These are phyloP conservation scores for Malacoraja senta DNA, from an alignment of 2,797 vertebrate genomes.

Conservation along the genomic window DNA sequence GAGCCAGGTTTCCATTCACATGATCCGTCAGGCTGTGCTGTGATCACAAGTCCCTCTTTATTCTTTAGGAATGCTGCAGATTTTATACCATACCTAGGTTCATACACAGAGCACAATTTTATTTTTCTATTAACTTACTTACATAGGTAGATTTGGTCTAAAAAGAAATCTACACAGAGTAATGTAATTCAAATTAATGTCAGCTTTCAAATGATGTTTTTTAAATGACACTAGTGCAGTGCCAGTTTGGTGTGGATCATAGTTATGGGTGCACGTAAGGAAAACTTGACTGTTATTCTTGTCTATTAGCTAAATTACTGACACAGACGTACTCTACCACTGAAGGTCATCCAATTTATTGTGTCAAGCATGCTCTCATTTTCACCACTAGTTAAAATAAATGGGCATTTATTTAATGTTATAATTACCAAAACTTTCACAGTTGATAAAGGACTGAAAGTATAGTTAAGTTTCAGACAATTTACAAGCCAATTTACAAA, in stretches of 20 bases:
- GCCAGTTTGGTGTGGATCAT: not conserved
- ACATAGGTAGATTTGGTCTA: not conserved
- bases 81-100: constrained; percentile 77
- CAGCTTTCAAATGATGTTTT: not conserved
- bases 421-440: not conserved
- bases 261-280: not conserved
- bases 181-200: not conserved
- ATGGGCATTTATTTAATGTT: not conserved
- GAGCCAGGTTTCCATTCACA: constrained; percentile 77
- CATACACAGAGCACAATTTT: not conserved
- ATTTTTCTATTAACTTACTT: not conserved
- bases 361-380: not conserved
- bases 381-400: not conserved
- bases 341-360: not conserved
- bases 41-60: constrained; percentile 74
- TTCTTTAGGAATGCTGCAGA: constrained; percentile 82
- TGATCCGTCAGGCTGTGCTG: constrained; percentile 49
- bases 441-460: not conserved
- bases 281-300: not conserved
- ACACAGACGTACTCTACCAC: not conserved
- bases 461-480: not conserved
- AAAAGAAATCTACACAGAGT: not conserved
- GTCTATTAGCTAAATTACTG: not conserved
- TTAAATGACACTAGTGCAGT: not conserved
- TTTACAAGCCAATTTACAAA: not conserved